These are phyloP conservation scores for Benitochromis conjunctus DNA, from an alignment of 2,113 vertebrate genomes.

Conservation along the genomic window DNA sequence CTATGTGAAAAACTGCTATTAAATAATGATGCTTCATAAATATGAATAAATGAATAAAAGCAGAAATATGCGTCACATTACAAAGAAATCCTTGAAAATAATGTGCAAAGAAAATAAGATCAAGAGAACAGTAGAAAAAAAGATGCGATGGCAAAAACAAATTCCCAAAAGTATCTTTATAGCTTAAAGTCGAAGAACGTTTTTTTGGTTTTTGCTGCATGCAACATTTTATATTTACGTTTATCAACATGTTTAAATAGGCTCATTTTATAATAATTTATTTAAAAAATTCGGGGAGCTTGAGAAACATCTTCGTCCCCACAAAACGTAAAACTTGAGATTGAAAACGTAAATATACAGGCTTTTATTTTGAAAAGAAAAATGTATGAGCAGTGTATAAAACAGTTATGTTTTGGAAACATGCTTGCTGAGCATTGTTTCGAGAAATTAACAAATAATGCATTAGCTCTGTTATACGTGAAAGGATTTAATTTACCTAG, in stretches of 20 bases:
- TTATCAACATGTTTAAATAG: neutral
- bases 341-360: conserved; percentile 63
- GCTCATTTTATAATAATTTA: neutral
- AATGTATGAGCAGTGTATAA: conserved; percentile 1
- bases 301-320: neutral
- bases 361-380: neutral
- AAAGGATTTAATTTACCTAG: conserved; percentile 74
- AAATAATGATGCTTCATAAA: neutral
- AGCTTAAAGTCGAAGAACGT: neutral
- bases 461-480: conserved; percentile 9
- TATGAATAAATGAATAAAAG: conserved; percentile 6
- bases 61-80: neutral
- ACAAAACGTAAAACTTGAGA: neutral
- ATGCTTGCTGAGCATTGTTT: conserved; percentile 72
- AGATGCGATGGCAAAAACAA: conserved; percentile 20
- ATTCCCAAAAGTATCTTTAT: neutral
- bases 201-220: conserved; percentile 25
- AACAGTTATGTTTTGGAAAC: conserved; percentile 47
- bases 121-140: neutral
- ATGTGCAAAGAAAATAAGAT: conserved; percentile 2
- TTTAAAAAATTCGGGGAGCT: neutral
- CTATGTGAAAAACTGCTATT: neutral
- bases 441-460: conserved; percentile 24
- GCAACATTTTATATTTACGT: conserved; percentile 65
- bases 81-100: neutral